Percentiles rank a stretch among this genome's conserved stretches.
These are phyloP conservation scores for Eupithecia dodoneata DNA, from an alignment of 2,888 invertebrate genomes.

Conservation along the genomic window DNA sequence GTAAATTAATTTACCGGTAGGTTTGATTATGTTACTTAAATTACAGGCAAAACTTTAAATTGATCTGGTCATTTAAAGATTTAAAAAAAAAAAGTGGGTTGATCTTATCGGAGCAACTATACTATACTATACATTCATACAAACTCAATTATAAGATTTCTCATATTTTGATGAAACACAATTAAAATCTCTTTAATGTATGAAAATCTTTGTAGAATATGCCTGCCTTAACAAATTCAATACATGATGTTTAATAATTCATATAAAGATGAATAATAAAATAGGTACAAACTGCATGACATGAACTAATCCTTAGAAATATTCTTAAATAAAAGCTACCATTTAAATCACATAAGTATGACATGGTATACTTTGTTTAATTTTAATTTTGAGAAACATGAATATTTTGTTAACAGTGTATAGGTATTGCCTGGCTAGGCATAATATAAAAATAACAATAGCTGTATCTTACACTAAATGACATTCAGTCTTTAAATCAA, in stretches of 20 bases:
- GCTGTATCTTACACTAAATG: constrained; percentile 68
- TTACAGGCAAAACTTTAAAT: background rate
- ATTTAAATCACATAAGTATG: constrained; percentile 55
- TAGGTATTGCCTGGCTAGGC: constrained; percentile 51
- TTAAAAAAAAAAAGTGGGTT: background rate
- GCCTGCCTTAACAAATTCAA: background rate
- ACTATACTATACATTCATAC: too few relatives aligned
- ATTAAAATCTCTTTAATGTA: background rate
- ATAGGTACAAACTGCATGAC: constrained; percentile 29
- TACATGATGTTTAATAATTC: too few relatives aligned
- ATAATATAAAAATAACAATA: constrained; percentile 61
- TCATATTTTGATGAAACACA: background rate
- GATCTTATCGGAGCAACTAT: background rate
- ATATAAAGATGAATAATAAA: constrained; percentile 18
- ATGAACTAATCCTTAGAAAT: constrained; percentile 22
- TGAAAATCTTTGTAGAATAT: background rate
- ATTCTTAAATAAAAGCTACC: constrained; percentile 53
- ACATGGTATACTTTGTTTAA: constrained; percentile 29
- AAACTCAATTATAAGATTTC: background rate
- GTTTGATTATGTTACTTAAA: background rate
- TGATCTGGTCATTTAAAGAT: background rate
- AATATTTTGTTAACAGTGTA: constrained; percentile 36
- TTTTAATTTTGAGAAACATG: constrained; percentile 31
- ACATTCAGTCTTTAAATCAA: constrained; percentile 83
- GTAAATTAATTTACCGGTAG: background rate